Percentiles rank a stretch among this genome's conserved stretches.
Evolutionary conservation across 2,113 vertebrate genomes (phyloP).

Genomic region (Notothenia coriiceps): DNA sequence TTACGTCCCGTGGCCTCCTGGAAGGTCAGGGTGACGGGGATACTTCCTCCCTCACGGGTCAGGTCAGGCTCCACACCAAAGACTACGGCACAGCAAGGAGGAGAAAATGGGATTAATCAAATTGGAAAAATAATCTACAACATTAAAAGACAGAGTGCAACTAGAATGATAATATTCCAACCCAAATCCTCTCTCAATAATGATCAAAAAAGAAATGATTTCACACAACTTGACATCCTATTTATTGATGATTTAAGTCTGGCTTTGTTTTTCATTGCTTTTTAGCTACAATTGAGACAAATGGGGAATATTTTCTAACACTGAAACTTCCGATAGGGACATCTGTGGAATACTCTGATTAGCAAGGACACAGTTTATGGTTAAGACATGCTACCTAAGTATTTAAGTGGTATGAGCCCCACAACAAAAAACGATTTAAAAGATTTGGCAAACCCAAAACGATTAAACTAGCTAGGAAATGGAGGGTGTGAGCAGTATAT

Average conservation of each 20-base stretch:
- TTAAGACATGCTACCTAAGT: background rate
- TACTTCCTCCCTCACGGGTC: constrained; percentile 96
- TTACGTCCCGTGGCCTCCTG: constrained; percentile 96
- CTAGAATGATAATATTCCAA: too few relatives aligned
- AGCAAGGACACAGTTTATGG: too few relatives aligned
- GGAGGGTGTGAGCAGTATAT: background rate
- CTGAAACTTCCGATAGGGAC: background rate
- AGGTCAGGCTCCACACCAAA: constrained; percentile 96
- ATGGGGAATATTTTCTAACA: background rate
- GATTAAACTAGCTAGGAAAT: background rate
- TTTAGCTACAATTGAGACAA: background rate
- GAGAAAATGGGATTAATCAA: background rate
- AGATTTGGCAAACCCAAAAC: background rate
- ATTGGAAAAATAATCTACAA: too few relatives aligned
- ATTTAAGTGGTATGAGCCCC: background rate
- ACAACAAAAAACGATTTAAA: background rate
- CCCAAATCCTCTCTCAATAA: background rate
- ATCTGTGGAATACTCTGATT: background rate
- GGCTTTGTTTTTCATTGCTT: background rate
- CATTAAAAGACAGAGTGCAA: too few relatives aligned
- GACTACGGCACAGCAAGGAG: constrained; percentile 77
- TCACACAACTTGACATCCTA: background rate
- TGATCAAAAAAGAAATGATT: background rate
- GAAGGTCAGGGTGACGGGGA: constrained; percentile 96
- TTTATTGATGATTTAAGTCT: background rate